A percentile compares a stretch with the other conserved stretches of the same genome.
phyloP scores from a whole-genome alignment of 2,888 invertebrate species.

The Pollenia angustigena region DNA sequence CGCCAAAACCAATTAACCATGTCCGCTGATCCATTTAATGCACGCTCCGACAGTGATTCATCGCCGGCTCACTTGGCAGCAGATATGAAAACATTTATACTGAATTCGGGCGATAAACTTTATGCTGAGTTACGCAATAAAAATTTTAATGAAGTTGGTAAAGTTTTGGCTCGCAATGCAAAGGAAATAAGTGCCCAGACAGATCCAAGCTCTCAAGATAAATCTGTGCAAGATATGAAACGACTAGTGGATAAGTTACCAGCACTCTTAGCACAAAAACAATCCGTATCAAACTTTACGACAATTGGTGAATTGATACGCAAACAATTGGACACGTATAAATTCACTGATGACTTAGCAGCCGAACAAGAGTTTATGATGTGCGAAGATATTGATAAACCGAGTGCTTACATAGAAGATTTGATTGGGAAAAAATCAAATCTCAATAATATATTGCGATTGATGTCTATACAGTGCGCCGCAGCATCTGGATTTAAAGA shows the following conservation, averaged over 20 bases:
- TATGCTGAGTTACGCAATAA: conserved; percentile 96
- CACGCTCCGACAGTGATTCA: conserved; percentile 85
- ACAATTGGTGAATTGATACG: conserved; percentile 97
- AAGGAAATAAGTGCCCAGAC: conserved; percentile 93
- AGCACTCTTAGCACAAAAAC: conserved; percentile 93
- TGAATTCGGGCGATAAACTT: conserved; percentile 95
- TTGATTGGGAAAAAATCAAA: conserved; percentile 94
- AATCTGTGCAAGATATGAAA: conserved; percentile 97
- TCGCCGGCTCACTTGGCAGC: conserved; percentile 79
- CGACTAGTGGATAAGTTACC: conserved; percentile 95
- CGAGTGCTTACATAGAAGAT: conserved; percentile 95
- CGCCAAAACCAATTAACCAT: conserved; percentile 91
- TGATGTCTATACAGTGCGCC: conserved; percentile 96
- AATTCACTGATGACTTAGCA: conserved; percentile 91
- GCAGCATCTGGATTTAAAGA: conserved; percentile 97
- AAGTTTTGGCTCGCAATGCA: conserved; percentile 93
- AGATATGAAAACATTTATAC: conserved; percentile 90
- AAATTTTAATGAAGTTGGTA: conserved; percentile 95
- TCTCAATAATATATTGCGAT: conserved; percentile 91
- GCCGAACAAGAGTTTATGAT: conserved; percentile 96
- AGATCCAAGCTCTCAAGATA: conserved; percentile 93
- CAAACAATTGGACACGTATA: conserved; percentile 90
- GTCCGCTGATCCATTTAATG: conserved; percentile 93
- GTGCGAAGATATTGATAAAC: conserved; percentile 95
- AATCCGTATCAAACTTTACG: conserved; percentile 94